Conservation (phyloP, 1,140 invertebrate genomes). For the Drosophila littoralis region DNA sequence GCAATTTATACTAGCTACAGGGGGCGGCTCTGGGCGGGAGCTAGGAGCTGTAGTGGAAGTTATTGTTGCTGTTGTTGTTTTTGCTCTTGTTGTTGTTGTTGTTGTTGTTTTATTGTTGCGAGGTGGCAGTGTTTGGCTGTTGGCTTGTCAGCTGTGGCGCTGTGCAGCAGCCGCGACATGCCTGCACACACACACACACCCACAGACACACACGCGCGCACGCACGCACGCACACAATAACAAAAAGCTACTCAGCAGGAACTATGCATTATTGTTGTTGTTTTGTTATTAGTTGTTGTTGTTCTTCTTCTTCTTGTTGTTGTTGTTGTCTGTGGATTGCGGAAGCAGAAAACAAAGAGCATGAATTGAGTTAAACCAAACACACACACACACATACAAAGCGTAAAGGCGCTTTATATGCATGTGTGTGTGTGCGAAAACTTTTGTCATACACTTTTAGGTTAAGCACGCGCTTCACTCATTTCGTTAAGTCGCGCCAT, state of each 20-base stretch:
- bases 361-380: constrained; percentile 66
- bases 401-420: neutral
- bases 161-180: constrained; percentile 37
- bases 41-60: constrained; percentile 17
- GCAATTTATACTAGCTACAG: constrained; percentile 66
- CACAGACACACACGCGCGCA: constrained; percentile 31
- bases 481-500: constrained; percentile 66
- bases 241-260: constrained; percentile 79
- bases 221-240: constrained; percentile 23
- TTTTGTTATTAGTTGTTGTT: constrained; percentile 38
- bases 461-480: constrained; percentile 80
- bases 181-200: constrained; percentile 21
- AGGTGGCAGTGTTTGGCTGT: constrained; percentile 67
- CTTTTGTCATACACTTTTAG: constrained; percentile 70
- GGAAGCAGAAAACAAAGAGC: constrained; percentile 70
- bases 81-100: constrained; percentile 28
- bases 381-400: constrained; percentile 18
- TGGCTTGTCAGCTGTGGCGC: constrained; percentile 32
- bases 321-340: constrained; percentile 52
- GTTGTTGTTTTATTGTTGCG: constrained; percentile 58
- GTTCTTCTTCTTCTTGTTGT: constrained; percentile 51
- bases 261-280: constrained; percentile 76
- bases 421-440: constrained; percentile 37
- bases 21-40: constrained; percentile 12
- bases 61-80: constrained; percentile 39